Percentiles rank a stretch among this genome's conserved stretches.
Evolutionary conservation across 2,888 invertebrate species (phyloP).

Genomic region (Yponomeuta sedellus): DNA sequence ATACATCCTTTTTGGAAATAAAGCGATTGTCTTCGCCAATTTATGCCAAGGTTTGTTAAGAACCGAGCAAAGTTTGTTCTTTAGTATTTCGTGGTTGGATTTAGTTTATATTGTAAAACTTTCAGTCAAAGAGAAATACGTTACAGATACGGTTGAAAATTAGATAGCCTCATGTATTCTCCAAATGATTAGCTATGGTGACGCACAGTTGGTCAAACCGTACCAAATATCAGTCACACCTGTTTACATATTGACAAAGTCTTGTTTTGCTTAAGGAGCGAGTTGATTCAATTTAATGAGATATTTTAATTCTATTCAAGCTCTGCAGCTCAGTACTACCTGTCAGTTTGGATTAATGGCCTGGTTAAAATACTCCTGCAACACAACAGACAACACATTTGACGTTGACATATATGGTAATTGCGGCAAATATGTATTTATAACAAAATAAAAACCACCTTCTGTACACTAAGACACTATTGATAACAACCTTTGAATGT

Average conservation of each 20-base stretch:
- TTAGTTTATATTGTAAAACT: neutral
- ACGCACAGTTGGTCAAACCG: conserved; percentile 39
- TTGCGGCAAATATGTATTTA: too few species aligned
- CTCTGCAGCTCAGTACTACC: neutral
- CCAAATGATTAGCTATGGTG: conserved; percentile 48
- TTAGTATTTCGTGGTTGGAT: neutral
- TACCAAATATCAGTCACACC: conserved; percentile 34
- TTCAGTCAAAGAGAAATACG: conserved; percentile 40
- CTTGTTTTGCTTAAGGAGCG: neutral
- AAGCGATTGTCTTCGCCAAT: neutral
- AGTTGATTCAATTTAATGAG: neutral
- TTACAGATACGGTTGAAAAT: conserved; percentile 54
- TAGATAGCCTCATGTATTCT: conserved; percentile 31
- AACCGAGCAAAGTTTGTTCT: neutral
- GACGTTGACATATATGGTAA: neutral
- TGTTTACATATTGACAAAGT: conserved; percentile 19
- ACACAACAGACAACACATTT: neutral
- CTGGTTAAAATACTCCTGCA: neutral
- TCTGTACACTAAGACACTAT: too few species aligned
- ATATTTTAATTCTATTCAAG: neutral
- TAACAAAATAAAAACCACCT: too few species aligned
- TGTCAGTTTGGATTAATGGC: neutral
- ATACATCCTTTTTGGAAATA: neutral
- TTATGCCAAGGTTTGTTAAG: neutral
- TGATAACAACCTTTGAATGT: too few species aligned